phyloP scores from a whole-genome alignment of 2,113 vertebrate genomes.

The Motacilla tschutschensis region DNA sequence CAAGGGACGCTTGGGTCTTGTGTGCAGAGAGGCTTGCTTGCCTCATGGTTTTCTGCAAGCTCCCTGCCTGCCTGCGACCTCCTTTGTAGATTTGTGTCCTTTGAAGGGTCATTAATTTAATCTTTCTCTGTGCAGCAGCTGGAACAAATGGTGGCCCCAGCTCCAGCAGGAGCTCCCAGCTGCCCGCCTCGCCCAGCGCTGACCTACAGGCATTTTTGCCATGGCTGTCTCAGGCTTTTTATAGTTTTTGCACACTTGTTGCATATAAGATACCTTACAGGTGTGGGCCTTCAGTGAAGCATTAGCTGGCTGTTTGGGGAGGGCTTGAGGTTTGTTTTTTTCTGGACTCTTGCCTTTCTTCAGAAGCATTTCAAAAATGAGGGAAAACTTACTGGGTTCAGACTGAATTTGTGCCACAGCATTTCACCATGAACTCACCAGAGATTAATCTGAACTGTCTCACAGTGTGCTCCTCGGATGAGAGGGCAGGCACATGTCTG shows the following conservation, averaged over 20 bases:
- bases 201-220: constrained; percentile 35
- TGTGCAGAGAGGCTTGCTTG: not conserved
- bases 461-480: not conserved
- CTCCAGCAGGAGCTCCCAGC: not conserved
- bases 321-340: not conserved
- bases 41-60: not conserved
- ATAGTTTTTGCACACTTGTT: constrained; percentile 49
- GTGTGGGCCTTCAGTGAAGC: not conserved
- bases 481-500: not conserved
- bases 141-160: constrained; percentile 44
- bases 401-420: not conserved
- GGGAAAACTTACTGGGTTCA: not conserved
- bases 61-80: not conserved
- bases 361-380: not conserved
- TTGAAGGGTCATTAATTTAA: constrained; percentile 35
- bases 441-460: not conserved
- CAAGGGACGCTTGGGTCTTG: fast-evolving
- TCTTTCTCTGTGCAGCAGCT: constrained; percentile 32
- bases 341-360: not conserved
- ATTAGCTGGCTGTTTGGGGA: not conserved
- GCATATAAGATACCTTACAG: constrained; percentile 22
- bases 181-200: not conserved
- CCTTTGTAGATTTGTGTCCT: not conserved
- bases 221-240: not conserved
- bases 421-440: not conserved